Evolutionary conservation across 2,113 vertebrate genomes (phyloP), one percentile per base, ranked within the genome.

Genomic region (Sigmodon hispidus): DNA sequence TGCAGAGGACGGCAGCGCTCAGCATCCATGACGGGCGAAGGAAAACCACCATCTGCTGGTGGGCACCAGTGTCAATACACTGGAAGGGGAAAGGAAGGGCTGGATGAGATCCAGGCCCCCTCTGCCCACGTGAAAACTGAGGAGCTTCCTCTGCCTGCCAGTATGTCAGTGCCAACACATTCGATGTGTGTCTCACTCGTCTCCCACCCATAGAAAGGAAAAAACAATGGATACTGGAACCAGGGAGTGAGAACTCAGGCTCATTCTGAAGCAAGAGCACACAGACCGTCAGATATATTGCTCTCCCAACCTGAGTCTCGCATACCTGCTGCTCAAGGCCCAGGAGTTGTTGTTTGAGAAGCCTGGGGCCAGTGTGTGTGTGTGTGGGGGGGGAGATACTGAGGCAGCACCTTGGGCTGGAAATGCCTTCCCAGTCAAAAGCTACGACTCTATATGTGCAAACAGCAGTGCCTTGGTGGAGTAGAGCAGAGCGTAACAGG

Each of bases 11-110:
- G 85, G 90, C 93, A 92, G 76, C 61, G 77, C 76, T 86, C 59
- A 70, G 90, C 93, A 50, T 55, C 79, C 10, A 65, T 48, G 87
- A 76, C 1, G 70, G 85, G 92, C 79, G 80, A 93, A 93, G 77
- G 79, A 90, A 93, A 97, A 88, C 87, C 67, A 69, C 96, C 97
- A 93, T 93, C 97, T 98, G 96, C 92, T 65, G 57, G 17, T 0
- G 40, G 95, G 81, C 87, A 85, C 76, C 65, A 13, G 92, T 94
- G 90, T 83, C 80, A 67, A 83, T 87, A 92, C 86, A 86, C 4
- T n/a, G 77, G 90, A 93, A 97, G 73, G 48, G 96, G 92, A 45
- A 81, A 87, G 72, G 93, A 79, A 92, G 86, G 72, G 92, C 1
- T 96, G 96, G 92, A 86, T 15, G 80, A 67, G 87, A 72, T 72